These are phyloP conservation scores for Drosophila gunungcola DNA, from an alignment of 1,140 invertebrate genomes.

Conservation along the genomic window DNA sequence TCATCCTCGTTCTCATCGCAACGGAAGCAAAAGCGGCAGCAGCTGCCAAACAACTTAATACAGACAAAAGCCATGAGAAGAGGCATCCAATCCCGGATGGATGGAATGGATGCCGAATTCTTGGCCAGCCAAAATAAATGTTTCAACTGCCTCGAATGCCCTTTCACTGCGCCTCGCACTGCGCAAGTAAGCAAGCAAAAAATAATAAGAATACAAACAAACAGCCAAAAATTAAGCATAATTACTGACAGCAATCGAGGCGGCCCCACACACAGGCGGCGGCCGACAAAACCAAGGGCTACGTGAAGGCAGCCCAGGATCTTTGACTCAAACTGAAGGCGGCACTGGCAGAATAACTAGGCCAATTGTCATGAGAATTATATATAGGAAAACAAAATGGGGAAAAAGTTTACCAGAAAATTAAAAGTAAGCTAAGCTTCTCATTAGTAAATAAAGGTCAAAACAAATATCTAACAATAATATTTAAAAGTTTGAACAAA, in stretches of 20 bases:
- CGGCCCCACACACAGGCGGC: slow-evolving; percentile 66
- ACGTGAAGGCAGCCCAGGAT: slow-evolving; percentile 60
- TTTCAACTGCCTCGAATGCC: slow-evolving; percentile 73
- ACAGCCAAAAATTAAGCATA: slow-evolving; percentile 79
- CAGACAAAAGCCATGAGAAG: slow-evolving; percentile 60
- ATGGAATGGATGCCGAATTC: slow-evolving; percentile 33
- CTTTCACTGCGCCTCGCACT: slow-evolving; percentile 54
- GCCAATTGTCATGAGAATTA: no score
- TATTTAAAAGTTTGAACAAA: no score
- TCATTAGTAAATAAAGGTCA: not conserved
- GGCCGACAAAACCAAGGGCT: slow-evolving; percentile 39
- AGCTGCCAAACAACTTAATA: slow-evolving; percentile 82
- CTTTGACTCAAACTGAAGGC: slow-evolving; percentile 14
- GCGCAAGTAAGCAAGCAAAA: slow-evolving; percentile 28
- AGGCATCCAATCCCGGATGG: slow-evolving; percentile 21
- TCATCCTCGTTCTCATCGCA: slow-evolving; percentile 24
- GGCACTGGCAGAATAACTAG: slow-evolving; percentile 6
- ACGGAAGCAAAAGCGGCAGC: slow-evolving; percentile 54
- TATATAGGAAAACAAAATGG: not conserved
- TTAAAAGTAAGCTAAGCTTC: no score
- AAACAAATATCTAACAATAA: no score
- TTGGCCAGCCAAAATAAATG: slow-evolving; percentile 66
- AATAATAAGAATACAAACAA: slow-evolving; percentile 43
- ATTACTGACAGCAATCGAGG: slow-evolving; percentile 79
- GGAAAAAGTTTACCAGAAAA: no score